phyloP scores from a whole-genome alignment of 2,888 invertebrate species.

The Pammene aurita region DNA sequence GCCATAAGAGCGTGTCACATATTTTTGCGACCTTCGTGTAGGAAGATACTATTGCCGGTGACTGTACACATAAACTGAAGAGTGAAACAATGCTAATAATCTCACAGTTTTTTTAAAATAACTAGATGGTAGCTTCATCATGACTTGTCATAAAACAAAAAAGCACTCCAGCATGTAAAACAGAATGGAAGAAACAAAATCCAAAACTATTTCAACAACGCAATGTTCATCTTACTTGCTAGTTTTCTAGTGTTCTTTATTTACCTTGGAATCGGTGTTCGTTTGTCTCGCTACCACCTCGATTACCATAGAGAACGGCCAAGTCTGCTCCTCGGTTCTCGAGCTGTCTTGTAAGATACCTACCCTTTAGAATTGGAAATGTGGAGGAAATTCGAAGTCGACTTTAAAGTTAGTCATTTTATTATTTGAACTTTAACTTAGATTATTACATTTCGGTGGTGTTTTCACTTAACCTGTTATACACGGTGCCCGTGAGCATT shows the following conservation, averaged over 20 bases:
- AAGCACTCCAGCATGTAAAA: neutral
- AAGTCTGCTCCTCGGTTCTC: conserved; percentile 42
- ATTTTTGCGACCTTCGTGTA: too few species aligned
- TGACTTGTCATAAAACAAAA: neutral
- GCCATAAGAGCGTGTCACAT: too few species aligned
- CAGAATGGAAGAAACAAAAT: neutral
- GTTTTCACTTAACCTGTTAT: too few species aligned
- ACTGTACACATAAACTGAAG: too few species aligned
- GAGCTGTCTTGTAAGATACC: conserved; percentile 14
- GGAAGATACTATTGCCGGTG: too few species aligned
- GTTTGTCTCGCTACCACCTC: conserved; percentile 43
- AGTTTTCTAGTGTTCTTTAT: conserved; percentile 24
- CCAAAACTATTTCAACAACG: neutral
- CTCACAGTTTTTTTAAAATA: too few species aligned
- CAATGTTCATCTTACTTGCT: neutral
- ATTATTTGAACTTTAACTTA: conserved; percentile 11
- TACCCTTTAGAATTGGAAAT: conserved; percentile 30
- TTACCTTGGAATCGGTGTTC: conserved; percentile 32
- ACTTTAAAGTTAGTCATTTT: conserved; percentile 21
- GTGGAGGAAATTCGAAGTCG: conserved; percentile 16
- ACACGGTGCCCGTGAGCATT: too few species aligned
- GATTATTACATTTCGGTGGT: neutral
- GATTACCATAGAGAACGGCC: conserved; percentile 57
- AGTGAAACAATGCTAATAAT: too few species aligned
- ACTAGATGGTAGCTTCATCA: neutral